Base-by-base conservation (phyloP, 2,113 vertebrate species). In the Azemiops feae region DNA sequence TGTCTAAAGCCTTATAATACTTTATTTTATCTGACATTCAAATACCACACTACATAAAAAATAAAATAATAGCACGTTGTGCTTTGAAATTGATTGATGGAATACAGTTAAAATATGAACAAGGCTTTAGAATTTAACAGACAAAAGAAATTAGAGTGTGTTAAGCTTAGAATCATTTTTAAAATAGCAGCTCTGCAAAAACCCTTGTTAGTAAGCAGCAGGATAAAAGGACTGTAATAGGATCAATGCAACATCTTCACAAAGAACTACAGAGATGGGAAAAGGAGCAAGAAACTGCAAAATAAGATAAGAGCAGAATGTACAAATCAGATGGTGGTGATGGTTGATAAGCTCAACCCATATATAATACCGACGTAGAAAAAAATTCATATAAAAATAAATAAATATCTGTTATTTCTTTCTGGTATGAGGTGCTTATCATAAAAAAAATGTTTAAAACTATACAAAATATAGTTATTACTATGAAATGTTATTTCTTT, bases 181-280 rank as follows among this genome's bases (percentile, higher is more conserved):
- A 93, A 94, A 91, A 93, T 81, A 96, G 93, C 89, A 47, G 94
- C 69, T 94, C 87, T 94, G 89, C 94, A 92, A 94, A 50, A 96
- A 91, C 55, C 8, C 25, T 47, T 94, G 10, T 94, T 86, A 81
- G 25, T 34, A 92, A 64, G 60, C 12, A 88, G 88, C 89, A 57
- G 53, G 89, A 95, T 95, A 95, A 94, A 95, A 93, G 87, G 54
- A 64, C 30, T 85, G 0, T 92, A 90, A 87, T 87, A 92, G 92
- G 4, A 9, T 53, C 47, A 89, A 3, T 87, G 47, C 54, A 94
- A 90, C 87, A 20, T 91, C 34, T 45, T 86, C 43, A 52, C 12
- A 89, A 94, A n/a, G 92, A 92, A 74, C 94, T 96, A 95, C 14
- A 0, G 39, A 91, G 91, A 57, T 5, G 52, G 88, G 39, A 4